These are phyloP conservation scores for Octomys mimax DNA, from an alignment of 2,797 vertebrate species.

Conservation along the genomic window DNA sequence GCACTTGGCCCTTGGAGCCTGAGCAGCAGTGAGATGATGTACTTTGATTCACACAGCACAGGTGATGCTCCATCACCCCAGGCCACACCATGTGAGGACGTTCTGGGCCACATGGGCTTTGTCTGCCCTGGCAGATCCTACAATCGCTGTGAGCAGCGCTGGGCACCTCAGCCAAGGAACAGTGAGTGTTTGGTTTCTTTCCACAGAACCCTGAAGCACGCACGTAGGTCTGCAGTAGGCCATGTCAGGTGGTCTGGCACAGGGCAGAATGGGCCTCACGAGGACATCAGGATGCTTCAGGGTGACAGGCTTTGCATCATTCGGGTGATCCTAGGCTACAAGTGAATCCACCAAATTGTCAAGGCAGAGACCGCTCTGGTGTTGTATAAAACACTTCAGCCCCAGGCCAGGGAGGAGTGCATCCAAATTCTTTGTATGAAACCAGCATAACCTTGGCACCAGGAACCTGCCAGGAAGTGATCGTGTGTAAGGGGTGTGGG, in stretches of 20 bases:
- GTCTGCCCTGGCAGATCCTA: background rate
- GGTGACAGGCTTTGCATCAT: background rate
- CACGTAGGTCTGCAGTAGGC: background rate
- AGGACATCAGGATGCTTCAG: background rate
- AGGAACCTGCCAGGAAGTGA: conserved; percentile 23
- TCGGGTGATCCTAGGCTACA: background rate
- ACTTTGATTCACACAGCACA: background rate
- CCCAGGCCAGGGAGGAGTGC: background rate
- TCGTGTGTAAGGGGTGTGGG: background rate
- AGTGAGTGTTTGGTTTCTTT: background rate
- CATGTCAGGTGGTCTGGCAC: background rate
- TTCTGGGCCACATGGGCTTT: background rate
- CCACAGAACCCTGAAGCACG: background rate
- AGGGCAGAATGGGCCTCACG: background rate
- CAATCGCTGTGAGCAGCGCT: background rate
- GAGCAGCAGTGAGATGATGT: background rate
- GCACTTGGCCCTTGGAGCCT: background rate
- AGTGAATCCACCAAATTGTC: background rate
- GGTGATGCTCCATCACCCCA: background rate
- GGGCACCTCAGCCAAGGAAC: background rate
- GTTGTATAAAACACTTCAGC: conserved; percentile 48
- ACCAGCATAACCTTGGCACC: conserved; percentile 30
- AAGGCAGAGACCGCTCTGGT: background rate
- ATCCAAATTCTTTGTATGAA: conserved; percentile 71
- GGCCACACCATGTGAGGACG: background rate